Evolutionary conservation across 2,888 invertebrate species (phyloP).

Genomic region (Napeogenes sylphis): DNA sequence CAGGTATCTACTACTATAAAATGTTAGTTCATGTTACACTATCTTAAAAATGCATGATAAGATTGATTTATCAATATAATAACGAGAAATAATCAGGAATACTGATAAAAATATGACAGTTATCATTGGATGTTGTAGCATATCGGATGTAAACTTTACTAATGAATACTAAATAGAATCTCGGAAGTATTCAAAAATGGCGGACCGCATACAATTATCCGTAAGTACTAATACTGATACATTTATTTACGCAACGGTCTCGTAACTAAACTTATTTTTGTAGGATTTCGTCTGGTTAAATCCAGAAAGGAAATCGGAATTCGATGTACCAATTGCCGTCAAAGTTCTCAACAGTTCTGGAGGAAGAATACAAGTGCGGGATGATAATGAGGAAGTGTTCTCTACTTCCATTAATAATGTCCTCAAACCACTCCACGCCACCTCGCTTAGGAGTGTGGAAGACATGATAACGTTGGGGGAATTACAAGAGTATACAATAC

Average conservation of each 20-base stretch:
- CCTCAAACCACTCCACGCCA: conserved; percentile 84
- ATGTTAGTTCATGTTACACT: conserved; percentile 30
- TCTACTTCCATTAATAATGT: conserved; percentile 79
- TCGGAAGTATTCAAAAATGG: conserved; percentile 54
- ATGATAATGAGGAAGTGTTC: conserved; percentile 89
- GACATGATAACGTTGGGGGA: conserved; percentile 98
- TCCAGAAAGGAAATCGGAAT: conserved; percentile 83
- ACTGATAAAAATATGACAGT: conserved; percentile 58
- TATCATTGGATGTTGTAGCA: conserved; percentile 41
- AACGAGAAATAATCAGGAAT: conserved; percentile 55
- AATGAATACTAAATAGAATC: conserved; percentile 47
- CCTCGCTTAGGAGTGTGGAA: conserved; percentile 90
- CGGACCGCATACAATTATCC: conserved; percentile 54
- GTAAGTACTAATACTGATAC: conserved; percentile 46
- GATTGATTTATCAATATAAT: conserved; percentile 43
- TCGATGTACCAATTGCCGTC: conserved; percentile 91
- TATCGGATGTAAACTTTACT: conserved; percentile 41
- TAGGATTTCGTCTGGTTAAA: conserved; percentile 93
- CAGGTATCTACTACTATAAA: conserved; percentile 16
- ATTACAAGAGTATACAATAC: conserved; percentile 94
- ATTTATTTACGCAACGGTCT: neutral
- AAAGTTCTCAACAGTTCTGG: conserved; percentile 87
- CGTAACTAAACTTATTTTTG: conserved; percentile 28
- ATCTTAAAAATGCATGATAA: conserved; percentile 50
- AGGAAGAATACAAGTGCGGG: conserved; percentile 85